Conservation (phyloP, 1,140 invertebrate species). For the Sarcophaga bullata region DNA sequence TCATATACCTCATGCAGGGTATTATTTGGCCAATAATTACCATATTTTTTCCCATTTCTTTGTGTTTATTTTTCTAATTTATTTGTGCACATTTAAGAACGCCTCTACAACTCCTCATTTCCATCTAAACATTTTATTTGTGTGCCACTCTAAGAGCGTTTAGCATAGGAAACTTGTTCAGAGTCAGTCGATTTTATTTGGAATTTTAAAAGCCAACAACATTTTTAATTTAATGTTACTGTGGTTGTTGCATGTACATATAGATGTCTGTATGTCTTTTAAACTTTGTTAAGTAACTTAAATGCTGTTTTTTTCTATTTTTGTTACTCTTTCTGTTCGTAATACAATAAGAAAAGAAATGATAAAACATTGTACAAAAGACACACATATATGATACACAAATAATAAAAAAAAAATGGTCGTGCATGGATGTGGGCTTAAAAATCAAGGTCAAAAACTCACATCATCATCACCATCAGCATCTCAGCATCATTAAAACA, state of each 20-base stretch:
- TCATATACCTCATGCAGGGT: too few relatives aligned
- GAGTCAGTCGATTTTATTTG: not conserved
- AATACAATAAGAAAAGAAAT: not conserved
- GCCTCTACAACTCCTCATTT: not conserved
- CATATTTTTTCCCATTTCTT: too few relatives aligned
- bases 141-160: not conserved
- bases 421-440: slow-evolving; percentile 33
- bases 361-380: not conserved
- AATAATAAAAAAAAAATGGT: not conserved
- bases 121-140: not conserved
- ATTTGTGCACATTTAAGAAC: not conserved
- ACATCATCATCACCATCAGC: slow-evolving; percentile 1
- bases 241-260: not conserved
- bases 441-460: slow-evolving; percentile 36
- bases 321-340: not conserved
- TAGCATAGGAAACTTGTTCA: slow-evolving; percentile 9
- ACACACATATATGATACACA: not conserved
- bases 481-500: too few relatives aligned
- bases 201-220: not conserved
- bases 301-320: not conserved
- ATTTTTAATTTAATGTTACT: not conserved
- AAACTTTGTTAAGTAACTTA: not conserved
- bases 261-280: not conserved
- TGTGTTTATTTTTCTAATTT: not conserved
- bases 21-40: too few relatives aligned